Percentiles rank a stretch among this genome's conserved stretches.
phyloP scores from a whole-genome alignment of 2,888 invertebrate species.

The Noctua janthina region DNA sequence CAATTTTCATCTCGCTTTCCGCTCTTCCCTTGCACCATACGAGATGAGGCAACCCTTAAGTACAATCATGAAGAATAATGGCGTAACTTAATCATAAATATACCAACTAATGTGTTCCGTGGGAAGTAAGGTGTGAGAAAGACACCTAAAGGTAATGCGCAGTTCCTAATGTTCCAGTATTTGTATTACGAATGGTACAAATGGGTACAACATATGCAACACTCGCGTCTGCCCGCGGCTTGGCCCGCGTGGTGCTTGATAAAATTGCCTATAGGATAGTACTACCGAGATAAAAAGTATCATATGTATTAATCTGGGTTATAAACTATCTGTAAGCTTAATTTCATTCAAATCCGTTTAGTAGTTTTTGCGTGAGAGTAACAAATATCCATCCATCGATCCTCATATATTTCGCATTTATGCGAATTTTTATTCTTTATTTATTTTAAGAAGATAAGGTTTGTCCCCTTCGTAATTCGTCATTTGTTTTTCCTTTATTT shows the following conservation, averaged over 20 bases:
- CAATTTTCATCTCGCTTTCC: slow-evolving; percentile 29
- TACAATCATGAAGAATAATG: slow-evolving; percentile 73
- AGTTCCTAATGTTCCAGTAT: slow-evolving; percentile 51
- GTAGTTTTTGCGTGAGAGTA: not conserved
- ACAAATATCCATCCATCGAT: no score
- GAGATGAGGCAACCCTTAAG: slow-evolving; percentile 73
- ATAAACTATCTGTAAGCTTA: not conserved
- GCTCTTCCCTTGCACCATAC: slow-evolving; percentile 21
- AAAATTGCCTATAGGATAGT: not conserved
- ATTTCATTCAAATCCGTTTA: not conserved
- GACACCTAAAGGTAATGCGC: slow-evolving; percentile 37
- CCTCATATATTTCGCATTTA: no score
- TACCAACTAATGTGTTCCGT: slow-evolving; percentile 73
- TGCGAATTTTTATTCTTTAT: no score
- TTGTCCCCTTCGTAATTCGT: not conserved
- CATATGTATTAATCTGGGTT: not conserved
- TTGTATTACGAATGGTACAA: slow-evolving; percentile 24
- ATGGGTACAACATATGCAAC: not conserved
- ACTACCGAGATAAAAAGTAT: not conserved
- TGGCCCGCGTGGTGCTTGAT: not conserved
- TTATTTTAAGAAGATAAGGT: no score
- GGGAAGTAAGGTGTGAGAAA: slow-evolving; percentile 77
- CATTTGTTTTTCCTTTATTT: slow-evolving; percentile 29
- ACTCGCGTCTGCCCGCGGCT: not conserved
- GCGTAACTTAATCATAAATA: slow-evolving; percentile 76